These are phyloP conservation scores for Pemphredon lugubris DNA, from an alignment of 2,888 invertebrate species.

Conservation along the genomic window DNA sequence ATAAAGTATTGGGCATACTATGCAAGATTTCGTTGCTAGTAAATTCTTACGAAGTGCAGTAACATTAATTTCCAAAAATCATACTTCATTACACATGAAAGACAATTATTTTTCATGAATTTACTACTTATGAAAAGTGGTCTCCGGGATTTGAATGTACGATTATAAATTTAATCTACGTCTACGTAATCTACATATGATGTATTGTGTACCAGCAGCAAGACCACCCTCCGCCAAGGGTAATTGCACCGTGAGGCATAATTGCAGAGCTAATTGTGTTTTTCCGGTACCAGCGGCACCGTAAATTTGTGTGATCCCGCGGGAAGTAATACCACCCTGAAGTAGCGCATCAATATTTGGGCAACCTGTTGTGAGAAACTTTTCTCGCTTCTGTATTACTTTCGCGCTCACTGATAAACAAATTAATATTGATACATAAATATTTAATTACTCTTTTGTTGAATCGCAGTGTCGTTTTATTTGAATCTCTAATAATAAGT, in stretches of 20 bases:
- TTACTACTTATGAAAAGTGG: too few relatives aligned
- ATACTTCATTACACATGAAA: neutral
- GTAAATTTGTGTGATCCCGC: slow-evolving; percentile 89
- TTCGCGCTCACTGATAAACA: slow-evolving; percentile 35
- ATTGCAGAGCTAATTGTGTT: slow-evolving; percentile 90
- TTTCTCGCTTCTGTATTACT: slow-evolving; percentile 52
- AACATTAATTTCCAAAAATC: too few relatives aligned
- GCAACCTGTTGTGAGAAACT: slow-evolving; percentile 82
- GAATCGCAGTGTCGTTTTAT: too few relatives aligned
- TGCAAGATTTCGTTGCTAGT: too few relatives aligned
- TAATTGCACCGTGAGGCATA: slow-evolving; percentile 86
- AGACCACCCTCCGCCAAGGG: slow-evolving; percentile 83
- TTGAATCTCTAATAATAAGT: too few relatives aligned
- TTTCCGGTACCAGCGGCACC: slow-evolving; percentile 93
- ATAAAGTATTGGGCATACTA: too few relatives aligned
- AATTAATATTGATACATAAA: slow-evolving; percentile 1
- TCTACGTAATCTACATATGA: too few relatives aligned
- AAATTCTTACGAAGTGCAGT: too few relatives aligned
- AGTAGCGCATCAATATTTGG: slow-evolving; percentile 83
- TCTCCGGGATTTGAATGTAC: too few relatives aligned
- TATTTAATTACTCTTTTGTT: too few relatives aligned
- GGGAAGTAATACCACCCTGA: slow-evolving; percentile 86
- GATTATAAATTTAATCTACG: too few relatives aligned
- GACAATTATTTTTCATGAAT: neutral
- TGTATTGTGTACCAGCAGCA: slow-evolving; percentile 81